Conservation (phyloP, 2,113 vertebrate species). For the Siphamia tubifer region DNA sequence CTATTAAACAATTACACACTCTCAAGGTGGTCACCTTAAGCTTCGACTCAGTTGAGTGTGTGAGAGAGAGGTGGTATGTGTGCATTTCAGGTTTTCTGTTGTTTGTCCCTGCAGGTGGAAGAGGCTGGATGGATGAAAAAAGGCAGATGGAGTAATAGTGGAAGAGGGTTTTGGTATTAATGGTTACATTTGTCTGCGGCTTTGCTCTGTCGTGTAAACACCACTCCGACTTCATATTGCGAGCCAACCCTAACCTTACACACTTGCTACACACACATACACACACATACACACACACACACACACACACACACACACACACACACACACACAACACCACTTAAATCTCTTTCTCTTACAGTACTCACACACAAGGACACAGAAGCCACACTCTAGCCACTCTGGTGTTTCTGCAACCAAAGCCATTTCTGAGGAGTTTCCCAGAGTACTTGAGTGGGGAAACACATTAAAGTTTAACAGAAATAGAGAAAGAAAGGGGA, state of each 20-base stretch:
- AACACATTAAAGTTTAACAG: slow-evolving; percentile 80
- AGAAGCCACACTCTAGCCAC: slow-evolving; percentile 55
- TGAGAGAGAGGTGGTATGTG: not conserved
- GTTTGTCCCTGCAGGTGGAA: slow-evolving; percentile 13
- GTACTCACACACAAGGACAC: slow-evolving; percentile 22
- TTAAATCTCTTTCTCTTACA: slow-evolving; percentile 60
- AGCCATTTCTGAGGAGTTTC: slow-evolving; percentile 78
- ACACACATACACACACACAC: not conserved
- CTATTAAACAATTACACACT: slow-evolving; percentile 73
- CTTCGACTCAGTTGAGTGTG: slow-evolving; percentile 22
- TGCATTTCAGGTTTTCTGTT: slow-evolving; percentile 9
- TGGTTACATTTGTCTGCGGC: slow-evolving; percentile 71
- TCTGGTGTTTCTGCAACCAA: slow-evolving; percentile 74
- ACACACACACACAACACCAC: slow-evolving; percentile 39
- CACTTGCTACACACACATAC: not conserved
- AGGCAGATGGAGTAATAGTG: slow-evolving; percentile 23
- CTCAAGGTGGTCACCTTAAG: slow-evolving; percentile 60
- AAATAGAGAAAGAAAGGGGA: slow-evolving; percentile 49
- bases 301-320: slow-evolving; percentile 12
- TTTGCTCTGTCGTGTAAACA: slow-evolving; percentile 66
- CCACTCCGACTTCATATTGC: slow-evolving; percentile 58
- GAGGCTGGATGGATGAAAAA: slow-evolving; percentile 18
- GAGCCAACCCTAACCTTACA: slow-evolving; percentile 21
- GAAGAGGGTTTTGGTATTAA: slow-evolving; percentile 57
- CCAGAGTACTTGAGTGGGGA: slow-evolving; percentile 72